phyloP scores from a whole-genome alignment of 2,113 vertebrate species.

The Leptocoma aspasia region DNA sequence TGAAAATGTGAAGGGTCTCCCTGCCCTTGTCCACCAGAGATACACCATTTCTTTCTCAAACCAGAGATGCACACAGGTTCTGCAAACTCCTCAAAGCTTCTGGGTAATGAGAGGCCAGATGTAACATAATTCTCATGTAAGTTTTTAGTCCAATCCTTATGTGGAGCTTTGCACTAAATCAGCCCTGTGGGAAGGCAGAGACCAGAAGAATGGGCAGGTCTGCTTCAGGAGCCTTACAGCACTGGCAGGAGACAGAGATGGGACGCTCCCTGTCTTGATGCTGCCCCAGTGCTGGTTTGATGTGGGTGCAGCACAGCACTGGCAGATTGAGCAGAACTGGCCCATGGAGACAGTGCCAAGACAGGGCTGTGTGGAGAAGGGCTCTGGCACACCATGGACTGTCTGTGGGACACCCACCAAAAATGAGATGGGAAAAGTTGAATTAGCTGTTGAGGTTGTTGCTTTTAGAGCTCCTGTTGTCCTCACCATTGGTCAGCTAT shows the following conservation, averaged over 20 bases:
- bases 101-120: neutral
- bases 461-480: neutral
- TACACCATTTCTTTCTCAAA: neutral
- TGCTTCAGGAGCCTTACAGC: neutral
- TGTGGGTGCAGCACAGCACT: neutral
- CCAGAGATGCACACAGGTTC: neutral
- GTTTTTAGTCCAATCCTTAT: neutral
- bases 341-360: fast-evolving
- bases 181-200: neutral
- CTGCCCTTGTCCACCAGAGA: neutral
- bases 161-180: neutral
- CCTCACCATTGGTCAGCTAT: neutral
- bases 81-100: neutral
- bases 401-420: fast-evolving
- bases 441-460: neutral
- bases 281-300: neutral
- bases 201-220: neutral
- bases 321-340: neutral
- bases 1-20: neutral
- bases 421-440: neutral
- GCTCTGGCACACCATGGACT: neutral
- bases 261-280: neutral
- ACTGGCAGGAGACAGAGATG: neutral
- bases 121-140: neutral
- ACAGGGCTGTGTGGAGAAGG: neutral